Evolutionary conservation across 2,797 vertebrate species (phyloP), one percentile per base, ranked within the genome.

Genomic region (Geotrypetes seraphini): DNA sequence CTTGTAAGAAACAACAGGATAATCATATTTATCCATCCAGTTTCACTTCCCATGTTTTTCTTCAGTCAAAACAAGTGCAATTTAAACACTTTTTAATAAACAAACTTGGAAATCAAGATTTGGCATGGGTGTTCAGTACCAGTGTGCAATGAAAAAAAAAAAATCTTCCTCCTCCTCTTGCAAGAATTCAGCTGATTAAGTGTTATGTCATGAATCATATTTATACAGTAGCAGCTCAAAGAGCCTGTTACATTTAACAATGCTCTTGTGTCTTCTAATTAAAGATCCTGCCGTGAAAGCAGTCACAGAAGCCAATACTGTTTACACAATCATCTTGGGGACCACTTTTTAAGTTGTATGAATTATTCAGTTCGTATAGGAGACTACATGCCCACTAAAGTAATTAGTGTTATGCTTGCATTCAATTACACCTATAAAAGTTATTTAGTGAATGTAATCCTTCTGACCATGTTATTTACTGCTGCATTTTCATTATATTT

Each of bases 301-400:
- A 33, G 45, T 35, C n/a, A 21, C 6, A 33, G 21, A 36, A 47
- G 31, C 6, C 22, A 58, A 43, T 56, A 44, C 16, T 0, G n/a
- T 49, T 39, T 57, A 36, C 25, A 39, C 28, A 43, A 24, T 53
- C 27, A 40, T 36, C 26, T 28, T 40, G 34, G 34, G 33, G 33
- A 43, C 50, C 19, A 11, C 25, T 28, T 35, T 58, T 59, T 44
- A 47, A 51, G 47, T 44, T 7, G 27, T 15, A 35, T 50, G 8
- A 53, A 59, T 55, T 42, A 59, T 51, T 65, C 64, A 51, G 52
- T 14, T 45, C 20, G 10, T 49, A 33, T 23, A 38, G 19, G 37
- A 14, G 46, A 12, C 45, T 39, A 33, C 30, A 26, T 11, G 11
- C 25, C 44, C 53, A 29, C 51, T 62, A 42, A 43, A 52, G 43